These are phyloP conservation scores for Centrocercus urophasianus DNA, from an alignment of 2,113 vertebrate genomes.

Conservation along the genomic window DNA sequence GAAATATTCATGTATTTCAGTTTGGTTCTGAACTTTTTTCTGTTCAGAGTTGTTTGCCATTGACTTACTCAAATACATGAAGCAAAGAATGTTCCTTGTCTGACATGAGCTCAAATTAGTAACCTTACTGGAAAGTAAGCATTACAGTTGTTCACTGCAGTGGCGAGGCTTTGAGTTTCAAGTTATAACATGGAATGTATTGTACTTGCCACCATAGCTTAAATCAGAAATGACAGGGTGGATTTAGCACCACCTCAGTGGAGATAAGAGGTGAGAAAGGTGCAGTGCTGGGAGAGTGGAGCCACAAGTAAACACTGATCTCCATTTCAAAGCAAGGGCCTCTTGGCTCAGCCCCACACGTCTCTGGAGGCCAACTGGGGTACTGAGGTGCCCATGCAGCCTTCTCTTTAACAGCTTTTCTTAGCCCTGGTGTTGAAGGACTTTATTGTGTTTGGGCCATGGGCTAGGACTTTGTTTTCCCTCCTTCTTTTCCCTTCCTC, in stretches of 20 bases:
- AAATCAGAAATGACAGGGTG: neutral
- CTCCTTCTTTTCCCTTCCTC: neutral
- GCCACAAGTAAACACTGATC: neutral
- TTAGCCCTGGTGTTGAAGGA: neutral
- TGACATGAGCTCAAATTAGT: neutral
- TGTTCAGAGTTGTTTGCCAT: neutral
- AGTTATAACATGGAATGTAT: neutral
- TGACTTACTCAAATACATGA: neutral
- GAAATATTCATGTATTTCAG: neutral
- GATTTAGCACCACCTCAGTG: neutral
- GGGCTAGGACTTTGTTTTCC: neutral
- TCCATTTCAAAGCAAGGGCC: fast-evolving
- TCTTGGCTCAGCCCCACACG: neutral
- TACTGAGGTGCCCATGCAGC: fast-evolving
- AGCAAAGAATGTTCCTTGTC: neutral
- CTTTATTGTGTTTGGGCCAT: neutral
- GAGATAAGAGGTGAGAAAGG: neutral
- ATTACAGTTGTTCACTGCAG: neutral
- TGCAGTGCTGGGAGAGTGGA: neutral
- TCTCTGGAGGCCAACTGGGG: fast-evolving
- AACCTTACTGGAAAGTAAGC: neutral
- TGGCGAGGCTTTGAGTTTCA: neutral
- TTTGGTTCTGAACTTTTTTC: neutral
- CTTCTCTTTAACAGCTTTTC: neutral
- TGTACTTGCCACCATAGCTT: neutral